These are phyloP conservation scores for Phyllostomus discolor DNA, from an alignment of 2,113 vertebrate species.

Conservation along the genomic window DNA sequence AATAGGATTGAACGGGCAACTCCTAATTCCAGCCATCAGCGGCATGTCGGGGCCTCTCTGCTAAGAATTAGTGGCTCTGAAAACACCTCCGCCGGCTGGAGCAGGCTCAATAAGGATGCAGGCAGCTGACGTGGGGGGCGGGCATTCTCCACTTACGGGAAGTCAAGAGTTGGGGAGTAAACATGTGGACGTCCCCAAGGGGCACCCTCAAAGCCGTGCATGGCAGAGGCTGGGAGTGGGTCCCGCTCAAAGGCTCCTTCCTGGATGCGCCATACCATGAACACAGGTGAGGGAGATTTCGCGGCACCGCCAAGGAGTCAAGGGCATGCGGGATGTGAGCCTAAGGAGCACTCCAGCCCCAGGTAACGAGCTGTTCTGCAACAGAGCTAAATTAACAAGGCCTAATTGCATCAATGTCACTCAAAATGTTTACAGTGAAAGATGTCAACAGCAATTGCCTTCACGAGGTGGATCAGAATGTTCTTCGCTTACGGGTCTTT, in stretches of 20 bases:
- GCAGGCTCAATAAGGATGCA: background rate
- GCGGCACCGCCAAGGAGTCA: background rate
- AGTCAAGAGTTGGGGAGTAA: background rate
- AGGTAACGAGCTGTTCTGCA: background rate
- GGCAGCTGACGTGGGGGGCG: accelerated
- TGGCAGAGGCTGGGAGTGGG: background rate
- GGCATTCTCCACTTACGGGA: background rate
- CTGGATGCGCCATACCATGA: background rate
- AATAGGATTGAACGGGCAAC: background rate
- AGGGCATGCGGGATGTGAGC: background rate
- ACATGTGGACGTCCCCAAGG: background rate
- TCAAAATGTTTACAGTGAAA: background rate
- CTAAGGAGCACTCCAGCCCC: background rate
- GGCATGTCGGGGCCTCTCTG: background rate
- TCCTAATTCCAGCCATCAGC: background rate
- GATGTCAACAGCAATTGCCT: background rate
- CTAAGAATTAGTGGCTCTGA: background rate
- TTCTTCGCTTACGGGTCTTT: background rate
- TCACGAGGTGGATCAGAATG: background rate
- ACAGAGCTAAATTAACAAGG: background rate
- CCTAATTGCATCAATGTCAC: background rate
- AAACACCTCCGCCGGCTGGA: background rate
- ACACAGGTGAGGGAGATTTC: background rate
- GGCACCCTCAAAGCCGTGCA: background rate
- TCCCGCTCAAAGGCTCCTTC: background rate